phyloP scores from a whole-genome alignment of 2,888 invertebrate genomes.

The Eucera pruinosa region DNA sequence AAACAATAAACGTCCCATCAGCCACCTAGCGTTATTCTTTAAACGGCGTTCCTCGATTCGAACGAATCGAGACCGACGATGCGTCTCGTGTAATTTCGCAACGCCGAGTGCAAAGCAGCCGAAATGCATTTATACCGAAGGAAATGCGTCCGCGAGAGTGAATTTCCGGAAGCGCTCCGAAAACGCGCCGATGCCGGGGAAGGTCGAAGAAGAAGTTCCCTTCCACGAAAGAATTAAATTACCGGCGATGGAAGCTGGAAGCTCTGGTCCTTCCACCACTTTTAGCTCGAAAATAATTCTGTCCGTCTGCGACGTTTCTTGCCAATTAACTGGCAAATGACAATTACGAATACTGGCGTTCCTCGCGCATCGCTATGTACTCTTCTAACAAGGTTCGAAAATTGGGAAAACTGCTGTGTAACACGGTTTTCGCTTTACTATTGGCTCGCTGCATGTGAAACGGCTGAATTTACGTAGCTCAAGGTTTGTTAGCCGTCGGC shows the following conservation, averaged over 20 bases:
- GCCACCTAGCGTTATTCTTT: constrained; percentile 1
- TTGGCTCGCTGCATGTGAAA: no score
- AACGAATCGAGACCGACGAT: no score
- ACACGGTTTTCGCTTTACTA: no score
- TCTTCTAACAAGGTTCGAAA: no score
- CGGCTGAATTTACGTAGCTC: no score
- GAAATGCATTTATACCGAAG: constrained; percentile 20
- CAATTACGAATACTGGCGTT: neutral
- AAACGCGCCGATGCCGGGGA: constrained; percentile 6
- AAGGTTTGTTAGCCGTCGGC: no score
- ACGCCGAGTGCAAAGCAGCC: neutral
- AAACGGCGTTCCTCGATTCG: neutral
- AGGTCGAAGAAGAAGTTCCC: constrained; percentile 7
- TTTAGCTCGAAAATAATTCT: constrained; percentile 23
- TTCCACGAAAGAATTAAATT: constrained; percentile 45
- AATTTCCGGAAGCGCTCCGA: constrained; percentile 12
- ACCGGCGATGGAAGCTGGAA: constrained; percentile 20
- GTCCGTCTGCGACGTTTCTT: neutral
- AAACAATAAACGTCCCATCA: constrained; percentile 12
- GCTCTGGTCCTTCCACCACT: neutral
- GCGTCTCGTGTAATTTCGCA: constrained; percentile 8
- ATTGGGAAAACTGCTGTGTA: no score
- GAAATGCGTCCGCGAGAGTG: constrained; percentile 17
- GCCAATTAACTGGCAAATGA: constrained; percentile 18
- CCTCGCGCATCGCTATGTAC: no score